Evolutionary conservation across 1,140 invertebrate genomes (phyloP), one percentile per base, ranked within the genome.

Genomic region (Brachionus rubens): DNA sequence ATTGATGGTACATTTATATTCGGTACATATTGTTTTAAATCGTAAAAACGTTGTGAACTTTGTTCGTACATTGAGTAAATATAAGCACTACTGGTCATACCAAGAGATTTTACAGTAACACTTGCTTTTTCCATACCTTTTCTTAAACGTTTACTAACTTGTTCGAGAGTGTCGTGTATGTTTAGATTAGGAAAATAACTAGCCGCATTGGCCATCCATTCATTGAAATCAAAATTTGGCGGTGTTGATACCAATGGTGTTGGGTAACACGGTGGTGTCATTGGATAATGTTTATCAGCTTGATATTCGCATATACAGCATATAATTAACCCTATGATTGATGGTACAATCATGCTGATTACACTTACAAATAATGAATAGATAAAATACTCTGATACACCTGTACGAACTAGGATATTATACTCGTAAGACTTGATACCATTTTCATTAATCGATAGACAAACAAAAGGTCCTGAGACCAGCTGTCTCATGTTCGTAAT

Each of bases 101-200:
- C 33, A 1, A 72, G n/a, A 9, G 68, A 48, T 50, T 72, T 72
- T 4, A 72, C 50, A 19, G 68, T 72, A 9, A 72, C 68, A 54
- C 68, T 72, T 21, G 68, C 68, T 40, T 72, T 72, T 54, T 72
- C 68, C 50, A 72, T 54, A 12, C 68, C 68, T 50, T 72, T 72
- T 28, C 68, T 28, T 26, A 72, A 40, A 41, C 50, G 6, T 40
- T 33, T 72, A 33, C 68, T 72, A 4, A 72, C 68, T 54, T 72
- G 68, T 3, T 72, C 68, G 12, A 72, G 46, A 30, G 68, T 72
- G 19, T 72, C 68, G 24, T 72, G 68, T 7, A 72, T 72, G 28
- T 72, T 72, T 14, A 72, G 28, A 54, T 72, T 72, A n/a, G 68
- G 68, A 30, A 72, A 54, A 54, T 72, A 72, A 36, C 50, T 72